Base-by-base conservation (phyloP, 2,888 invertebrate species). In the Heliconius erato region DNA sequence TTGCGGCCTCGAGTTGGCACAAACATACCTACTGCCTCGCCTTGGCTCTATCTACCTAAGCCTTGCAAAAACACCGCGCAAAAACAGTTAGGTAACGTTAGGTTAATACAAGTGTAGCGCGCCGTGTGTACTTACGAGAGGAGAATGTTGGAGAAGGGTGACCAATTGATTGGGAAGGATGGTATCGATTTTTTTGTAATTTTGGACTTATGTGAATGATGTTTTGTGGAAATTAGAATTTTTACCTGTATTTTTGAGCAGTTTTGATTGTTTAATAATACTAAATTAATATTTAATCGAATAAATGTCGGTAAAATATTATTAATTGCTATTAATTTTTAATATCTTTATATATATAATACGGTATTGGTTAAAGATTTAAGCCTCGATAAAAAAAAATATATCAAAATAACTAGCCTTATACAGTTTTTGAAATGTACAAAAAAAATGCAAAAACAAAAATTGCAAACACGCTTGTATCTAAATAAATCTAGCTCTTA, bases 1-100 rank as follows among this genome's bases (percentile, higher is more conserved):
- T 93, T 93, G 93, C 90, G 92, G 92, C 93, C 94, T 92, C 92
- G 89, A 87, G 89, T 87, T 88, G 90, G 91, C 90, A 89, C 91
- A 92, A 91, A 91, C 92, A 92, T 89, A 89, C 89, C 89, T 88
- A 88, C 88, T 80, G 83, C 83, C 82, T 82, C 79, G 82, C 80
- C 74, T 82, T 84, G 85, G 78, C 76, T 82, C 87, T 87, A 89
- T 84, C 84, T 81, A 85, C 85, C 84, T 83, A 81, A 81, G 65
- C 81, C 78, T 81, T 40, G 74, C 84, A 84, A 86, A 84, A 84
- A 83, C 85, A 85, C 77, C 79, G 71, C 82, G 82, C 84, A 83
- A 84, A 84, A 84, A 84, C 84, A 84, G 83, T 83, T 81, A 84
- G 84, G 83, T 80, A 81, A 84, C 81, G 65, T 49, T 54, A 54